Conservation (phyloP, 2,113 vertebrate genomes). For the Megalops atlanticus region DNA sequence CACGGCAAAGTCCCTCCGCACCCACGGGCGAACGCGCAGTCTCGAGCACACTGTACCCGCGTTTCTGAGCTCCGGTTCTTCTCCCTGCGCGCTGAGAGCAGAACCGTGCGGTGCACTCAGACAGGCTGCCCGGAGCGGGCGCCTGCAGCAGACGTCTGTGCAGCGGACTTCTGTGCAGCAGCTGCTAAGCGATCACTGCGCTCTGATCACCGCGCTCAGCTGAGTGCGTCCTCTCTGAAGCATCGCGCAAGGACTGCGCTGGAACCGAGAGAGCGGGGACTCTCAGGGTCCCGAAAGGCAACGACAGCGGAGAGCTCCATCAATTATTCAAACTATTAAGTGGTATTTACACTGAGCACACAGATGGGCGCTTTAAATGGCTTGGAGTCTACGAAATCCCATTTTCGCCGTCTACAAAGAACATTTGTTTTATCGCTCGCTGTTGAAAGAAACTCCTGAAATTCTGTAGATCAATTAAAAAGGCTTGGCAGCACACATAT, state of each 20-base stretch:
- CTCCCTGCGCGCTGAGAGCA: too few relatives aligned
- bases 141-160: too few relatives aligned
- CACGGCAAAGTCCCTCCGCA: too few relatives aligned
- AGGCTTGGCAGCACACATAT: not conserved
- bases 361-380: constrained; percentile 12
- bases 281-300: constrained; percentile 50
- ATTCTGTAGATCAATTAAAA: not conserved
- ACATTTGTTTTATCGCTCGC: not conserved
- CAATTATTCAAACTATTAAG: constrained; percentile 63
- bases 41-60: too few relatives aligned
- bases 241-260: constrained; percentile 47
- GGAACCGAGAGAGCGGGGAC: constrained; percentile 57
- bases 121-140: too few relatives aligned
- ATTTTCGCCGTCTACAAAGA: not conserved
- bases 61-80: too few relatives aligned
- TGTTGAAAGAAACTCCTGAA: not conserved
- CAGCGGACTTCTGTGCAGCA: constrained; percentile 62
- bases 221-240: constrained; percentile 34
- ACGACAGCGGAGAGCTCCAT: constrained; percentile 57
- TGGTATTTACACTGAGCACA: constrained; percentile 46
- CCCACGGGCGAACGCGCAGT: too few relatives aligned
- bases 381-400: not conserved
- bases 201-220: not conserved
- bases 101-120: too few relatives aligned
- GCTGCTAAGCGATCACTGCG: constrained; percentile 60